These are phyloP conservation scores for Melieria picta DNA, from an alignment of 2,888 invertebrate genomes.

Conservation along the genomic window DNA sequence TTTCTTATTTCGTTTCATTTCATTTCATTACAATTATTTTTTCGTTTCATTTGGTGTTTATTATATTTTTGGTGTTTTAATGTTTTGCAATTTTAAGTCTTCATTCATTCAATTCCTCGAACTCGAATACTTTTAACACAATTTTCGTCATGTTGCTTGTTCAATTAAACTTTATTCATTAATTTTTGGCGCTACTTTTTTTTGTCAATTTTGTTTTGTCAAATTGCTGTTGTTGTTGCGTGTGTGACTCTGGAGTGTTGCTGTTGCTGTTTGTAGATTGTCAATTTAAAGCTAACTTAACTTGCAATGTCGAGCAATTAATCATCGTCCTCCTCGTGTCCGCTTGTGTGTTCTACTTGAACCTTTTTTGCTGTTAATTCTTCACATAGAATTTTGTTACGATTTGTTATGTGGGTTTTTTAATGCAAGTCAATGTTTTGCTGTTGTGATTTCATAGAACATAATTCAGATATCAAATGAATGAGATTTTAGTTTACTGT, in stretches of 20 bases:
- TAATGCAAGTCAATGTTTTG: too few species aligned
- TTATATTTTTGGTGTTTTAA: neutral
- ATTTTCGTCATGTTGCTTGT: constrained; percentile 17
- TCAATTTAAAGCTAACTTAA: constrained; percentile 35
- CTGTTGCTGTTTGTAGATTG: constrained; percentile 38
- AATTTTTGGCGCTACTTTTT: constrained; percentile 54
- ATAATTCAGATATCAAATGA: too few species aligned
- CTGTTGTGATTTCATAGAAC: too few species aligned
- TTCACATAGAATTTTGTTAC: too few species aligned
- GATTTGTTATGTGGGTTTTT: too few species aligned
- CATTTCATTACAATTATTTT: constrained; percentile 32
- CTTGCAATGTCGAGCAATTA: neutral
- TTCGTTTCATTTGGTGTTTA: constrained; percentile 19
- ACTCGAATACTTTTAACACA: neutral
- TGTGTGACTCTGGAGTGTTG: constrained; percentile 17
- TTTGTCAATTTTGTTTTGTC: constrained; percentile 16
- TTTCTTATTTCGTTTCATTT: constrained; percentile 44
- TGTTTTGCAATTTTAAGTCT: constrained; percentile 11
- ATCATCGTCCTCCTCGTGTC: constrained; percentile 1
- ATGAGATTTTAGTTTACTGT: too few species aligned
- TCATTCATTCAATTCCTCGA: neutral
- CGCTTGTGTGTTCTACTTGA: neutral
- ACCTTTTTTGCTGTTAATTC: too few species aligned
- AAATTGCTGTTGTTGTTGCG: constrained; percentile 5
- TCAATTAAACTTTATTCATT: constrained; percentile 59